Conservation (phyloP, 2,888 invertebrate species). For the Phortica okadai region DNA sequence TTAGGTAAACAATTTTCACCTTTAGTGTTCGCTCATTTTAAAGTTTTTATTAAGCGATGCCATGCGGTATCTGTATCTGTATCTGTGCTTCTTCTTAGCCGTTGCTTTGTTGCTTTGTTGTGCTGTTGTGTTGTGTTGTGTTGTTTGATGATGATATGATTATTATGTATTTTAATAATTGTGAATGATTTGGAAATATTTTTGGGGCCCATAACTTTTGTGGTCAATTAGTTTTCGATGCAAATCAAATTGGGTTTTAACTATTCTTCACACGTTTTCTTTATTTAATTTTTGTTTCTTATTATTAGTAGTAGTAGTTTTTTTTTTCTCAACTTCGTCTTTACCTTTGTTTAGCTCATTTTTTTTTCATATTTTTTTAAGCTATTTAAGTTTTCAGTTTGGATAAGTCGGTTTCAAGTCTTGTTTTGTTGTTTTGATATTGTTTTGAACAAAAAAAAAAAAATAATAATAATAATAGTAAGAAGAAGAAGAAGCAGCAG, state of each 20-base stretch:
- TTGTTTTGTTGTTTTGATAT: not conserved
- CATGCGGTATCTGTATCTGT: slow-evolving; percentile 11
- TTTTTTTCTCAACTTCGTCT: slow-evolving; percentile 45
- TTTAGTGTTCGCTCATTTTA: slow-evolving; percentile 64
- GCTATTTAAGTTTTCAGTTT: no score
- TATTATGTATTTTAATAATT: slow-evolving; percentile 74
- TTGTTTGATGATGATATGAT: slow-evolving; percentile 73
- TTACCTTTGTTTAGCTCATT: slow-evolving; percentile 23
- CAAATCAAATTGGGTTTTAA: slow-evolving; percentile 71
- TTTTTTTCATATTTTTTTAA: not conserved
- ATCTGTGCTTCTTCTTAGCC: slow-evolving; percentile 33
- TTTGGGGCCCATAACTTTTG: slow-evolving; percentile 61
- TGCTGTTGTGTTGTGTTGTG: slow-evolving; percentile 60
- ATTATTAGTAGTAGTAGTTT: slow-evolving; percentile 1
- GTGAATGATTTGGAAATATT: slow-evolving; percentile 70
- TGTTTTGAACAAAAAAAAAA: not conserved
- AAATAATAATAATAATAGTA: no score
- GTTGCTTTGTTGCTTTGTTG: slow-evolving; percentile 32
- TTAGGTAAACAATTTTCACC: slow-evolving; percentile 42
- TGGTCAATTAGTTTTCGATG: slow-evolving; percentile 71
- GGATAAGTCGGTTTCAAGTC: no score
- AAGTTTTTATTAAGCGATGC: not conserved
- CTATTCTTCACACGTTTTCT: slow-evolving; percentile 72
- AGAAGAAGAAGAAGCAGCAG: no score
- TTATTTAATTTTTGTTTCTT: slow-evolving; percentile 48